Evolutionary conservation across 2,797 vertebrate genomes (phyloP), one percentile per base, ranked within the genome.

Genomic region (Buceros bicornis): DNA sequence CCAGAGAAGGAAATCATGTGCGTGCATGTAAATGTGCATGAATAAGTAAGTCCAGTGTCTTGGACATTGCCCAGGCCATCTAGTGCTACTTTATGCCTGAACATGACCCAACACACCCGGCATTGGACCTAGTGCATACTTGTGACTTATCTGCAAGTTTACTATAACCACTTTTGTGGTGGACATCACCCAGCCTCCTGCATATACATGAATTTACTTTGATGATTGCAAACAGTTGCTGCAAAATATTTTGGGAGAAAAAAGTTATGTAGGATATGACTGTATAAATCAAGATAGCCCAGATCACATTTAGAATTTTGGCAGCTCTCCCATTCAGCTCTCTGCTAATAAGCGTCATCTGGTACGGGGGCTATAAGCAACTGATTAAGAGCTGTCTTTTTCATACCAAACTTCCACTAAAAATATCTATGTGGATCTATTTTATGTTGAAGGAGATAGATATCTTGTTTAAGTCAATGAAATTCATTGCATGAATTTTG

Each of bases 191-290:
- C 25, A 57, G 14, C 5, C 19, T 48, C 24, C 14, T 3, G 0
- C 14, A 40, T 0, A 35, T 11, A 51, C 3, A 33, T 6, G 48
- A 58, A 76, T 77, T 45, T 62, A 10, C 10, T 43, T 53, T 51
- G n/a, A 0, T 50, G 17, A 51, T 17, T 33, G 37, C 2, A 87
- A 50, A 3, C 16, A 20, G 33, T 13, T 86, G 42, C 8, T 73
- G 16, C 1, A 62, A 51, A 74, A 62, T 66, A 19, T 3, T 0
- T 4, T 2, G 0, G 2, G 25, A 3, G 25, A 8, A 51, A 65
- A 6, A 71, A 51, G 18, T 66, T 78, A 35, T 31, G 5, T 18
- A 56, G 28, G 6, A 7, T 47, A 43, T 89, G 29, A n/a, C 17
- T 70, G 11, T 37, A 19, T 54, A 54, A 66, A 80, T 33, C 13